Evolutionary conservation across 2,888 invertebrate genomes (phyloP).

Genomic region (Buathra laborator): DNA sequence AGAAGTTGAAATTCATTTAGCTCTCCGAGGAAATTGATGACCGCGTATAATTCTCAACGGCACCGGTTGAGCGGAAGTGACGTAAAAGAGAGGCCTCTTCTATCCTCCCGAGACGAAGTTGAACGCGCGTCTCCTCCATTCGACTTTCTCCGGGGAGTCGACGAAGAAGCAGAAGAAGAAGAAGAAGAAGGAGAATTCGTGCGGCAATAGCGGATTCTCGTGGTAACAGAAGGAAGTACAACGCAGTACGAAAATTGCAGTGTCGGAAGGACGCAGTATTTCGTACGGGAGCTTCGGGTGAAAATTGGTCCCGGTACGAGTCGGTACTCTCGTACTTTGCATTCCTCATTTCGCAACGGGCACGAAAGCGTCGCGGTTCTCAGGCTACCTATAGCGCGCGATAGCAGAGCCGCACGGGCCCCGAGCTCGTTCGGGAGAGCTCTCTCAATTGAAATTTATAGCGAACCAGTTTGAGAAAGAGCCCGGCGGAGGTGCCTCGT

Average conservation of each 20-base stretch:
- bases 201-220: neutral
- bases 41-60: constrained; percentile 30
- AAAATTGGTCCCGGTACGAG: constrained; percentile 46
- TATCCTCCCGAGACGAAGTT: constrained; percentile 1
- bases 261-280: constrained; percentile 40
- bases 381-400: neutral
- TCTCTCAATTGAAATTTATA: constrained; percentile 61
- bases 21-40: constrained; percentile 36
- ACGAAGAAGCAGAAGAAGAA: neutral
- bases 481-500: neutral
- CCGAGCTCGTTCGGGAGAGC: constrained; percentile 24
- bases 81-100: neutral
- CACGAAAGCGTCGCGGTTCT: constrained; percentile 10
- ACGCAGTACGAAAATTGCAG: constrained; percentile 51
- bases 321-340: constrained; percentile 50
- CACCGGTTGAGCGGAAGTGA: neutral
- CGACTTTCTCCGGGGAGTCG: neutral
- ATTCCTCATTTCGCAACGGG: constrained; percentile 48
- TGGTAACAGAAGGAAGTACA: constrained; percentile 1
- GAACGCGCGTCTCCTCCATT: neutral
- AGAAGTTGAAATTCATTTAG: constrained; percentile 55
- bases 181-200: constrained; percentile 33
- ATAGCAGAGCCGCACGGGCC: constrained; percentile 17
- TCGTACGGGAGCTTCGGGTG: constrained; percentile 33
- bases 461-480: constrained; percentile 54